phyloP scores from a whole-genome alignment of 2,113 vertebrate species.

The Tamias sibiricus region DNA sequence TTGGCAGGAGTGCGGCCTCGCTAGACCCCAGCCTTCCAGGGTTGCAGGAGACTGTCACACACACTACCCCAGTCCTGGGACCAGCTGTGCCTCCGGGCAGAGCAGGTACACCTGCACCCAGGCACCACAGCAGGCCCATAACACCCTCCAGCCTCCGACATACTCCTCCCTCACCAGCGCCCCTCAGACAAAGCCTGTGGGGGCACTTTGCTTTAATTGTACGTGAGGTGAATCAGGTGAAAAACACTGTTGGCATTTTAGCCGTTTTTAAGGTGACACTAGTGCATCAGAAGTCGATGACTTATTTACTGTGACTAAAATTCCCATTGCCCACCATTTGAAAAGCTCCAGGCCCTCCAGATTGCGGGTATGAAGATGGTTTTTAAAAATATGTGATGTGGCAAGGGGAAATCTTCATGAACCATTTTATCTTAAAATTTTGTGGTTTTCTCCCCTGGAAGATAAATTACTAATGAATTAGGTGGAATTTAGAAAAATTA shows the following conservation, averaged over 20 bases:
- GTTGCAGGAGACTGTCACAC: no score
- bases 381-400: neutral
- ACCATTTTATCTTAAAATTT: neutral
- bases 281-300: neutral
- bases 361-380: neutral
- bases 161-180: no score
- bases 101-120: no score
- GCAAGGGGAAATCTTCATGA: neutral
- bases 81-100: no score
- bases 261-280: neutral
- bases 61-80: no score
- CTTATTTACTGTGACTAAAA: neutral
- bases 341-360: neutral
- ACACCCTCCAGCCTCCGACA: no score
- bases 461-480: neutral
- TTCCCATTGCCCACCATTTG: neutral
- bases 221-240: neutral
- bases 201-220: neutral
- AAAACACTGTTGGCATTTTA: neutral
- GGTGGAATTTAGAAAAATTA: no score
- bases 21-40: neutral
- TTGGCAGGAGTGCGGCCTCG: fast-evolving
- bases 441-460: neutral
- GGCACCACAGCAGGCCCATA: no score
- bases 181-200: neutral